Base-by-base conservation (phyloP, 2,113 vertebrate genomes). In the Pantherophis guttatus region DNA sequence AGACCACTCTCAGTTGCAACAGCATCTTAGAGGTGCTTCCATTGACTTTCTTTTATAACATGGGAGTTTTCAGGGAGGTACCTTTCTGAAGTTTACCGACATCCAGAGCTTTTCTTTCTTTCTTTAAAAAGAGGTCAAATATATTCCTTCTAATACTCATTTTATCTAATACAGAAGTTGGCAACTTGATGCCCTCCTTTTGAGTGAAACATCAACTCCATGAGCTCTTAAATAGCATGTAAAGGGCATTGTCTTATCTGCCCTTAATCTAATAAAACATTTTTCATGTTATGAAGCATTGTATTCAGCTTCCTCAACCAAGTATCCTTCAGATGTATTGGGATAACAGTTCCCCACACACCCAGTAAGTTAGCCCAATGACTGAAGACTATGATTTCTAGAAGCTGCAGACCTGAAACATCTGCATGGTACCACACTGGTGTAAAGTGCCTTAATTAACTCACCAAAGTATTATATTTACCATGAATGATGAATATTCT, bases 11-110 rank as follows among this genome's bases (percentile, higher is more conserved):
- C 95, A 96, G 97, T 97, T 96, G 93, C 91, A 96, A 92, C 91
- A 96, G 95, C 96, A 97, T 97, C 97, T 98, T 97, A 97, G 97
- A 97, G 98, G 97, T 98, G 95, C 97, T 98, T 96, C 97, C 97
- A 96, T 96, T 96, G 48, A 93, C 95, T 93, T 94, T 95, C 96
- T 96, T 97, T 96, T 92, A 48, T 0, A 91, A 88, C 95, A 91
- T 53, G 95, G 95, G 90, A 96, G 95, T 93, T 95, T 94, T 70
- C 24, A 93, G 95, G 95, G 95, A 94, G 93, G 95, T 95, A 90
- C 48, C 89, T 89, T 86, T 62, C 44, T 57, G 26, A n/a, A 58
- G 26, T 10, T 86, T 62, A 94, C 92, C 95, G 92, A 54, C 89
- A 58, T 87, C 59, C 81, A 92, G 57, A 94, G 93, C 70, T 93